Conservation (phyloP, 2,113 vertebrate species). For the Strigops habroptila region DNA sequence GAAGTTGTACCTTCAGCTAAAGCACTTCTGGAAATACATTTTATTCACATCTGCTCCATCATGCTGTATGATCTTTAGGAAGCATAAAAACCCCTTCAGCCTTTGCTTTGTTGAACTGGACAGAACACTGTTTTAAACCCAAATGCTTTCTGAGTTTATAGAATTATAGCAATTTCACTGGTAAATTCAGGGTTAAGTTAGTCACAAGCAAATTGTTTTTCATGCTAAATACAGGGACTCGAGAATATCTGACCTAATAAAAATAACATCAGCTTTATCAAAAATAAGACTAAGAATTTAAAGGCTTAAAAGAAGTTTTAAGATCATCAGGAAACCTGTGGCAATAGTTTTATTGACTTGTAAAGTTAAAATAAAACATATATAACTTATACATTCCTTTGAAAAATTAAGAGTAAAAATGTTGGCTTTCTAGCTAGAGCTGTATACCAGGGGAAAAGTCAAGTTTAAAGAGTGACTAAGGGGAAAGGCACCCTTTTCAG, state of each 20-base stretch:
- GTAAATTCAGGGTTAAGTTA: background rate
- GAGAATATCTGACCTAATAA: background rate
- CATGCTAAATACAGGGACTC: background rate
- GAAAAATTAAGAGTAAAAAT: background rate
- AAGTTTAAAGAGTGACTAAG: background rate
- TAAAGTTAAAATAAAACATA: background rate
- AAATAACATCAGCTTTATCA: background rate
- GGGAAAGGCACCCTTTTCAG: background rate
- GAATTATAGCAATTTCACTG: background rate
- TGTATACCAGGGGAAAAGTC: background rate
- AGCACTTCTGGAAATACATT: background rate
- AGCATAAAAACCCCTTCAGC: background rate
- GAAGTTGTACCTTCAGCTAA: background rate
- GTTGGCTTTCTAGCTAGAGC: background rate
- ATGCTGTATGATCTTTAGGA: background rate
- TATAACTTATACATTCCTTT: background rate
- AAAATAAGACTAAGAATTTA: background rate
- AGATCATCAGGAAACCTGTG: background rate
- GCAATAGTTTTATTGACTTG: background rate
- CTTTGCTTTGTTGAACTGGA: background rate
- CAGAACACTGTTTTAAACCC: background rate
- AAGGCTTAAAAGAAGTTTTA: background rate
- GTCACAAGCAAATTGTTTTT: background rate
- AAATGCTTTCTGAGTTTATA: background rate
- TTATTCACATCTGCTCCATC: background rate